A percentile compares a stretch with the other conserved stretches of the same genome.
These are phyloP conservation scores for Julus scandinavius DNA, from an alignment of 2,888 invertebrate genomes.

Conservation along the genomic window DNA sequence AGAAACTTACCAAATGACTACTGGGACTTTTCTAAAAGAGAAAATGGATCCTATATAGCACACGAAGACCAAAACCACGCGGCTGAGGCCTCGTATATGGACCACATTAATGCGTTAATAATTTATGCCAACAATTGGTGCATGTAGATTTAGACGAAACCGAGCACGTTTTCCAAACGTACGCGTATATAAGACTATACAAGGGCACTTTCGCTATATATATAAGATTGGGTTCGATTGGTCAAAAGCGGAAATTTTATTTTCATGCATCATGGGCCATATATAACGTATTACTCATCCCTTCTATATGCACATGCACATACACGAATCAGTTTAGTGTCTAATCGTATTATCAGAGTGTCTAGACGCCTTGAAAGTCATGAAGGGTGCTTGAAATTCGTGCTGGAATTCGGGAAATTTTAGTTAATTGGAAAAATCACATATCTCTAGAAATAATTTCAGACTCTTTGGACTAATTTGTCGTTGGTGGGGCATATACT, in stretches of 20 bases:
- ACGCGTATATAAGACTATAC: not conserved
- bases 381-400: too few relatives aligned
- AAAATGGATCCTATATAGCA: conserved; percentile 13
- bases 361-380: too few relatives aligned
- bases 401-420: too few relatives aligned
- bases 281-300: not conserved
- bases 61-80: conserved; percentile 40
- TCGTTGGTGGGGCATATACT: too few relatives aligned
- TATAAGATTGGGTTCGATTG: not conserved
- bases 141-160: conserved; percentile 39
- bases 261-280: not conserved
- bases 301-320: not conserved
- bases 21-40: conserved; percentile 45
- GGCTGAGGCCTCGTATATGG: conserved; percentile 36
- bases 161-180: not conserved
- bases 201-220: not conserved
- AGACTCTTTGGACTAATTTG: too few relatives aligned
- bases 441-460: too few relatives aligned
- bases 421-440: too few relatives aligned
- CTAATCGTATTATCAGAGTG: too few relatives aligned
- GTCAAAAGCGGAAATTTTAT: not conserved
- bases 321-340: too few relatives aligned
- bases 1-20: conserved; percentile 46
- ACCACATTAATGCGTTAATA: conserved; percentile 42
- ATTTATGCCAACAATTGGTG: conserved; percentile 24